A percentile compares a stretch with the other conserved stretches of the same genome.
These are phyloP conservation scores for Theodoxus fluviatilis DNA, from an alignment of 2,888 invertebrate species.

Conservation along the genomic window DNA sequence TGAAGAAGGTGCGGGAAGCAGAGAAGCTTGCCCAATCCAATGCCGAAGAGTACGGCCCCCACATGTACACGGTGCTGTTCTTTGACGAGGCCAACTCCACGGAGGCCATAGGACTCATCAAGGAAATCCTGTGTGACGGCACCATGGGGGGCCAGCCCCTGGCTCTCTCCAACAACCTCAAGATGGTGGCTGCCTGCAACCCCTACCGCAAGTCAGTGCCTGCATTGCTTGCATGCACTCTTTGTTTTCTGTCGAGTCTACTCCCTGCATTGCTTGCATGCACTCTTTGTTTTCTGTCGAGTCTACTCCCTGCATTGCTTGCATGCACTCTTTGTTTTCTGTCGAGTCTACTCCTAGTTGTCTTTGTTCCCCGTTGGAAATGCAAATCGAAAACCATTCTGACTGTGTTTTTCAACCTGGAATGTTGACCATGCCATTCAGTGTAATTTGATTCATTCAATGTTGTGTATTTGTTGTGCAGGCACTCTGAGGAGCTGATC, in stretches of 20 bases:
- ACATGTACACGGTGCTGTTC: conserved; percentile 56
- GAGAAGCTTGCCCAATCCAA: conserved; percentile 4
- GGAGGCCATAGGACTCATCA: conserved; percentile 59
- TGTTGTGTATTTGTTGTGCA: conserved; percentile 32
- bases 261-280: neutral
- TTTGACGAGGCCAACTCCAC: conserved; percentile 64
- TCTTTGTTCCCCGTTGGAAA: no score
- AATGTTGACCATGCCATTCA: neutral
- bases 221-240: neutral
- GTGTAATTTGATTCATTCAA: neutral
- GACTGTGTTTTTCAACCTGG: no score
- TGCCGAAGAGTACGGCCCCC: neutral
- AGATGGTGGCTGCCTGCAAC: conserved; percentile 62
- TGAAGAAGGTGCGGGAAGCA: conserved; percentile 49
- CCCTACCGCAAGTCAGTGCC: conserved; percentile 59
- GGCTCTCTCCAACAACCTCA: conserved; percentile 42
- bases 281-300: neutral
- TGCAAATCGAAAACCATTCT: no score
- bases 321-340: neutral
- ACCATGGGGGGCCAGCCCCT: conserved; percentile 50
- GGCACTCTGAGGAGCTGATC: conserved; percentile 58
- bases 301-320: no score
- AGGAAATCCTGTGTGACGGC: conserved; percentile 62
- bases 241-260: no score
- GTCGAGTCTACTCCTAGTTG: no score